Conservation (phyloP, 2,113 vertebrate genomes). For the Papio anubis region DNA sequence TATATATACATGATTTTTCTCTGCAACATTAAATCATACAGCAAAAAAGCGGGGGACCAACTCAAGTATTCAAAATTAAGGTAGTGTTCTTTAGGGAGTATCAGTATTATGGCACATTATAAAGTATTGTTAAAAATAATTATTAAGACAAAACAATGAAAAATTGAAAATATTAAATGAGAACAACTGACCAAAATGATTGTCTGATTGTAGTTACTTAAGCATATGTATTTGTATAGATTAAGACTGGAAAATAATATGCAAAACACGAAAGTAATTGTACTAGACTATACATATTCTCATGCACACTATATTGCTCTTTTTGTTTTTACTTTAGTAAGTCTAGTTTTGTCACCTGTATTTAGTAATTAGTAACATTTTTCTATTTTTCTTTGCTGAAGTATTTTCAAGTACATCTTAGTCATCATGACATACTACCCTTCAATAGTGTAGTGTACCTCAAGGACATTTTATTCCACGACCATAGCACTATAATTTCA, state of each 20-base stretch:
- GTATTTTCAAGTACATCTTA: not conserved
- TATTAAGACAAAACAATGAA: not conserved
- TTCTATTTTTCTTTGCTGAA: not conserved
- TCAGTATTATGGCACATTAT: not conserved
- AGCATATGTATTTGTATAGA: not conserved
- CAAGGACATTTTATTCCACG: not conserved
- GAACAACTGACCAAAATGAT: not conserved
- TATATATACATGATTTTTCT: not conserved
- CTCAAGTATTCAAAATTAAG: not conserved
- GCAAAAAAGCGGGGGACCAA: not conserved
- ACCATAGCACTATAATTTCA: not conserved
- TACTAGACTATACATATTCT: not conserved
- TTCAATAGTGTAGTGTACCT: not conserved
- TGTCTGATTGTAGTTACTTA: not conserved
- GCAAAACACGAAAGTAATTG: not conserved
- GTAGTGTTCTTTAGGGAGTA: not conserved
- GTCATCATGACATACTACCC: not conserved
- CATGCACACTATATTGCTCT: not conserved
- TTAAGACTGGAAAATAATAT: not conserved
- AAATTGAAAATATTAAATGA: conserved; percentile 43
- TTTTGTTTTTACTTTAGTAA: not conserved
- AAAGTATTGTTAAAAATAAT: conserved; percentile 7
- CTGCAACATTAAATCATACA: not conserved
- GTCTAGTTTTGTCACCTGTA: not conserved
- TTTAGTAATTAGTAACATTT: not conserved